Percentiles rank a stretch among this genome's conserved stretches.
These are phyloP conservation scores for Dascillus cervinus DNA, from an alignment of 2,888 invertebrate species.

Conservation along the genomic window DNA sequence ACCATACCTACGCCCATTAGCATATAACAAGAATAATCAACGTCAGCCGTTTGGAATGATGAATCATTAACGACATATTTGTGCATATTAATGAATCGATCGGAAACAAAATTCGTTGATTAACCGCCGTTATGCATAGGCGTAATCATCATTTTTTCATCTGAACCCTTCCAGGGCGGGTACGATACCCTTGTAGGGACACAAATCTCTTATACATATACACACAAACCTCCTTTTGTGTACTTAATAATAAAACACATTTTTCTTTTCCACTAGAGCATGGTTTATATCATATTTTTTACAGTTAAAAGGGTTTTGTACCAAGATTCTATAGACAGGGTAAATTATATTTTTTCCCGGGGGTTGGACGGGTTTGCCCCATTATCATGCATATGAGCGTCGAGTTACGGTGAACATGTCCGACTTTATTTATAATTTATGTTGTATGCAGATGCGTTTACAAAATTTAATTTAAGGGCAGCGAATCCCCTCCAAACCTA, in stretches of 20 bases:
- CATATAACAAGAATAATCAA: background rate
- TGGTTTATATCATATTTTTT: constrained; percentile 46
- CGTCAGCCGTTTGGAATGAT: no score
- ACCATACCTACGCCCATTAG: background rate
- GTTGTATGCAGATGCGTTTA: constrained; percentile 35
- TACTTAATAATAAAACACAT: constrained; percentile 42
- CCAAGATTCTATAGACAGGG: constrained; percentile 33
- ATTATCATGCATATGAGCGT: constrained; percentile 36
- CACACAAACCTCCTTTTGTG: constrained; percentile 39
- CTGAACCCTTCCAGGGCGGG: constrained; percentile 26
- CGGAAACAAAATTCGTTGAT: no score
- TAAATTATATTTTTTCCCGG: constrained; percentile 32
- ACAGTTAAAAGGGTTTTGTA: constrained; percentile 31
- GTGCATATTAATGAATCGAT: no score
- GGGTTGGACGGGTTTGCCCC: constrained; percentile 24
- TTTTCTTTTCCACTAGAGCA: constrained; percentile 46
- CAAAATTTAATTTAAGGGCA: constrained; percentile 36
- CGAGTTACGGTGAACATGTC: constrained; percentile 12
- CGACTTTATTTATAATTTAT: constrained; percentile 32
- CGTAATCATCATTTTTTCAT: background rate
- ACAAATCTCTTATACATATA: constrained; percentile 31
- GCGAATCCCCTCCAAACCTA: constrained; percentile 30
- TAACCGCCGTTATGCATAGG: no score
- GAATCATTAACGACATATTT: no score
- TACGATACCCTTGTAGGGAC: constrained; percentile 22